Conservation (phyloP, 35 echinoderm and acorn worm genomes). For the Hemicentrotus pulcherrimus region DNA sequence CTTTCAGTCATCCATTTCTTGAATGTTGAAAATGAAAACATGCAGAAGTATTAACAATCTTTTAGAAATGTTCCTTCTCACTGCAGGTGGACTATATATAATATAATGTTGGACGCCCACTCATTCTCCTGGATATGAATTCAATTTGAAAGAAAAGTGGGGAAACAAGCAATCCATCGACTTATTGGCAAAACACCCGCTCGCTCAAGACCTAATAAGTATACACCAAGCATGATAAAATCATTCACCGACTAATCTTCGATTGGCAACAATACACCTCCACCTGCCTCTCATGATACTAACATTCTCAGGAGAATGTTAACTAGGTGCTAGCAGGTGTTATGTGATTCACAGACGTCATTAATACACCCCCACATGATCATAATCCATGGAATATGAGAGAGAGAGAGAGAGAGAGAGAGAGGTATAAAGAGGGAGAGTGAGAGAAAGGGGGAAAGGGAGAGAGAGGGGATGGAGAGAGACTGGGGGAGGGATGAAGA, state of each 20-base stretch:
- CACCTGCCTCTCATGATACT: background rate
- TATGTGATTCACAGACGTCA: background rate
- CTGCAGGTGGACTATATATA: background rate
- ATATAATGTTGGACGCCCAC: too few relatives aligned
- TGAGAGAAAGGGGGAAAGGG: too few relatives aligned
- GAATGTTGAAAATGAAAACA: background rate
- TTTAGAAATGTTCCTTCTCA: background rate
- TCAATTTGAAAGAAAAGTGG: background rate
- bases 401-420: background rate
- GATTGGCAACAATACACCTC: background rate
- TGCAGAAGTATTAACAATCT: too few relatives aligned
- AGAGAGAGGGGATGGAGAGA: too few relatives aligned
- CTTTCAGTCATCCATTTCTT: background rate
- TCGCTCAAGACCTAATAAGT: background rate
- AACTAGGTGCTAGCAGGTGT: conserved; percentile 9
- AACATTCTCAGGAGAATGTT: background rate
- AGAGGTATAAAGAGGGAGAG: too few relatives aligned
- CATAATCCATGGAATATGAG: background rate
- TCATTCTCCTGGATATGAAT: too few relatives aligned
- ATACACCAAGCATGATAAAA: background rate
- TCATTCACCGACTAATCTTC: background rate
- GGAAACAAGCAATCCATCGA: background rate
- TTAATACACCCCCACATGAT: background rate
- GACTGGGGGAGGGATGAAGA: too few relatives aligned
- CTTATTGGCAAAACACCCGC: background rate